Evolutionary conservation across 64 coral and sea anemone species (phyloP).

Genomic region (Anthopleura sola): DNA sequence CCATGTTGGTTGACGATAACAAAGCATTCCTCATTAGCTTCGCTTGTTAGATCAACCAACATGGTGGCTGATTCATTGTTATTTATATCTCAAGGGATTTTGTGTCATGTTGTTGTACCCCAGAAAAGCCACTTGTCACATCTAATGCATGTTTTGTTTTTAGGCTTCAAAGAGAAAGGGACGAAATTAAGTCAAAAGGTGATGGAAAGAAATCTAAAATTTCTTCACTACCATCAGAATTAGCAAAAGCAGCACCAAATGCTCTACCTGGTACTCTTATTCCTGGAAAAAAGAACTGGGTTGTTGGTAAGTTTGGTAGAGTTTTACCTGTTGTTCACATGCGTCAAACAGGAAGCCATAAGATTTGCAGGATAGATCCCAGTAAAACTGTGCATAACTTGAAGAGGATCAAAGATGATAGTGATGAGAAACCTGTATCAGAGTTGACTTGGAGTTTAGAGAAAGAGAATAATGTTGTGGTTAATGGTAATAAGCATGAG

Average conservation of each 20-base stretch:
- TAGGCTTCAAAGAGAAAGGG: constrained; percentile 63
- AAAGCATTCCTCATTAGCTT: too few species aligned
- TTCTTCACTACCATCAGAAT: background rate
- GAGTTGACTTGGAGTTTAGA: constrained; percentile 81
- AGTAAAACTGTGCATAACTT: constrained; percentile 87
- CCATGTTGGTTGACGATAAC: too few species aligned
- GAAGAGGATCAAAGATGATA: constrained; percentile 64
- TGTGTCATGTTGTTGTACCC: too few species aligned
- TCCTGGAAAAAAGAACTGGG: constrained; percentile 88
- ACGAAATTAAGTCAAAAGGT: constrained; percentile 6
- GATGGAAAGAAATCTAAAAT: background rate
- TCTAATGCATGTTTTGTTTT: background rate
- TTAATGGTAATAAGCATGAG: background rate
- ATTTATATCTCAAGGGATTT: too few species aligned
- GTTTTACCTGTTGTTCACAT: constrained; percentile 82
- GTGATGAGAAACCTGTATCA: background rate
- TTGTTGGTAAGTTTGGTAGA: constrained; percentile 91
- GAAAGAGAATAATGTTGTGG: background rate
- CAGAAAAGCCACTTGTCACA: too few species aligned
- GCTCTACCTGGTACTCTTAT: constrained; percentile 83
- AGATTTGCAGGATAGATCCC: constrained; percentile 86
- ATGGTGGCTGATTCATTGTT: too few species aligned
- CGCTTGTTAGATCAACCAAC: too few species aligned
- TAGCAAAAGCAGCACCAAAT: constrained; percentile 29
- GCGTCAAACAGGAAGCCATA: constrained; percentile 62